These are phyloP conservation scores for Catocala nupta DNA, from an alignment of 2,888 invertebrate species.

Conservation along the genomic window DNA sequence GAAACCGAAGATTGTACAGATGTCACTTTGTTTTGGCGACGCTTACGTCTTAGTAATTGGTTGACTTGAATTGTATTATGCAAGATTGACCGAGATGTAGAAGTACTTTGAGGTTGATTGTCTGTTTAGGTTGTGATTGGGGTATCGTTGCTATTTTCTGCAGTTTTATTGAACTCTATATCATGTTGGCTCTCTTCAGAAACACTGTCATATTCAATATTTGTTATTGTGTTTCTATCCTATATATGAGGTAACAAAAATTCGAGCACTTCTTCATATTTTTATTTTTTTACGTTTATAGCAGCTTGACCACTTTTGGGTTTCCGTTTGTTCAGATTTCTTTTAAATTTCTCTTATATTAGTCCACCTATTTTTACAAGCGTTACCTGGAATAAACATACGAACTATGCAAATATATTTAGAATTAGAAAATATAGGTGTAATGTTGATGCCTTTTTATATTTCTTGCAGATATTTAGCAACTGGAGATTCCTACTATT, in stretches of 20 bases:
- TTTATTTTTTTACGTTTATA: constrained; percentile 23
- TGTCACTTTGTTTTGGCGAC: background rate
- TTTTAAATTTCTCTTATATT: too few species aligned
- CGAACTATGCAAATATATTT: too few species aligned
- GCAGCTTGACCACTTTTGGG: constrained; percentile 19
- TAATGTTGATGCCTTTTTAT: too few species aligned
- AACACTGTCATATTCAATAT: background rate
- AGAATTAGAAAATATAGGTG: too few species aligned
- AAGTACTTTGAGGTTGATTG: background rate
- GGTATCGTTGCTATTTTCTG: background rate
- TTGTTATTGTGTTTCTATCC: constrained; percentile 17
- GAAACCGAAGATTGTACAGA: constrained; percentile 9
- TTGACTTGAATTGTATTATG: background rate
- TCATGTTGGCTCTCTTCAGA: background rate
- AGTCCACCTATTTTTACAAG: too few species aligned
- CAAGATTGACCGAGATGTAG: too few species aligned
- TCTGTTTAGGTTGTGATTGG: background rate
- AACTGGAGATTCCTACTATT: too few species aligned
- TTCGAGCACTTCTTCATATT: constrained; percentile 24
- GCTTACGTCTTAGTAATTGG: background rate
- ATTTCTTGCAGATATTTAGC: too few species aligned
- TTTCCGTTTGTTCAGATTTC: constrained; percentile 2
- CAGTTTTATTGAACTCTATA: background rate
- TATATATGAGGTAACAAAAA: constrained; percentile 23
- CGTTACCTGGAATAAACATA: too few species aligned